Conservation (phyloP, 30 jellyfish, hydroid and myxozoan genomes). For the Mastigias papua region DNA sequence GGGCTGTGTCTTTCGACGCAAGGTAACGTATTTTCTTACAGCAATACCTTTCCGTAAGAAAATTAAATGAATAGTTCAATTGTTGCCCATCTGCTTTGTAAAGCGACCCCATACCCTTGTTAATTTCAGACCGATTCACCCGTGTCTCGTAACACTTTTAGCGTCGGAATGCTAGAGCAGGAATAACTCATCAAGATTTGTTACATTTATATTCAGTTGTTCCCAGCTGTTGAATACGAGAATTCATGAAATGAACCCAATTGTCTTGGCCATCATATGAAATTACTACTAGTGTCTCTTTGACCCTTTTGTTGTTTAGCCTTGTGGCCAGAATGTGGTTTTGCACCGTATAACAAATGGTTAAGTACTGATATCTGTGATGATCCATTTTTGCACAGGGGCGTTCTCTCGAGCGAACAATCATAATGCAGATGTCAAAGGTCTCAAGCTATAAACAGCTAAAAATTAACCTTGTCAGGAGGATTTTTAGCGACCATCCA, state of each 20-base stretch:
- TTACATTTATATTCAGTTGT: not conserved
- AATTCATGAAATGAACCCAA: not conserved
- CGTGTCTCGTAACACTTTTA: no score
- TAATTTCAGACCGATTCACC: no score
- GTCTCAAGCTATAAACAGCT: not conserved
- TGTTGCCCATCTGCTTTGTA: no score
- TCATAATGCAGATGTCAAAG: not conserved
- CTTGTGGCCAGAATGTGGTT: conserved; percentile 16
- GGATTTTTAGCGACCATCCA: no score
- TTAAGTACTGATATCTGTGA: not conserved
- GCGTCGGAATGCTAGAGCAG: no score
- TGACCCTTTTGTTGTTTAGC: not conserved
- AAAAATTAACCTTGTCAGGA: not conserved
- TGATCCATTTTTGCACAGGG: not conserved
- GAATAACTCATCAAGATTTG: not conserved
- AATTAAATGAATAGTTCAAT: no score
- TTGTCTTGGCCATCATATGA: not conserved
- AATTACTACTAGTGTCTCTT: not conserved
- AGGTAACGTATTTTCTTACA: no score
- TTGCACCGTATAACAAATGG: not conserved
- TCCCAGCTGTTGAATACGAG: not conserved
- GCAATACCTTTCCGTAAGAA: no score
- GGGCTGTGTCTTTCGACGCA: no score
- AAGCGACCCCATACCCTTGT: no score
- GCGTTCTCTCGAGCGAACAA: not conserved